Conservation (phyloP, 2,113 vertebrate genomes). For the Paralichthys olivaceus region DNA sequence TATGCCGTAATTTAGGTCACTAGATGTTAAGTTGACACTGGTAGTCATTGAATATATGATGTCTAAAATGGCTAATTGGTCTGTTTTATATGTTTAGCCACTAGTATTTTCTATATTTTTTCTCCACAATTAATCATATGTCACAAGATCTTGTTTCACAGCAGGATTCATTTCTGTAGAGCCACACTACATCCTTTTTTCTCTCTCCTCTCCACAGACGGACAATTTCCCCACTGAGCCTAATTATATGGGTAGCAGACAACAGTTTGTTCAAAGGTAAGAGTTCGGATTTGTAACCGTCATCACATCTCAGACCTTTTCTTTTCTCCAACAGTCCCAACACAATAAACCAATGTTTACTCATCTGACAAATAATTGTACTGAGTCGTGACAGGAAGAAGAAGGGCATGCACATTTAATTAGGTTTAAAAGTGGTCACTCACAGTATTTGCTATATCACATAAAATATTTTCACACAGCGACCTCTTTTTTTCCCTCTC, state of each 20-base stretch:
- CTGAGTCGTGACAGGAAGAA: background rate
- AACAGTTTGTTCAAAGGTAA: slow-evolving; percentile 99
- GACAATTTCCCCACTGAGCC: slow-evolving; percentile 99
- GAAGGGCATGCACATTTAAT: slow-evolving; percentile 24
- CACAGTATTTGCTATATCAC: slow-evolving; percentile 70
- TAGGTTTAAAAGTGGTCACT: slow-evolving; percentile 72
- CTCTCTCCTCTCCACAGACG: slow-evolving; percentile 89
- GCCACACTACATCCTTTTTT: slow-evolving; percentile 88
- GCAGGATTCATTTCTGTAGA: slow-evolving; percentile 88
- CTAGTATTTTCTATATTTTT: slow-evolving; percentile 38
- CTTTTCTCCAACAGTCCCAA: slow-evolving; percentile 14
- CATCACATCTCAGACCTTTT: slow-evolving; percentile 36
- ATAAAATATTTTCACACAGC: background rate
- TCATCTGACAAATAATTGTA: slow-evolving; percentile 36
- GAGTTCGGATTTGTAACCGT: slow-evolving; percentile 78
- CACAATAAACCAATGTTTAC: slow-evolving; percentile 18
- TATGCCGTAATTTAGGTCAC: too few species aligned
- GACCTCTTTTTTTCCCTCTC: too few species aligned
- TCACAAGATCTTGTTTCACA: slow-evolving; percentile 91
- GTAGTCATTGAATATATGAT: background rate
- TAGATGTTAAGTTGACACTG: background rate
- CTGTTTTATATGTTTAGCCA: too few species aligned
- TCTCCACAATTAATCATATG: slow-evolving; percentile 92
- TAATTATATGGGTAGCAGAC: slow-evolving; percentile 99
- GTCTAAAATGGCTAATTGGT: background rate